A percentile compares a stretch with the other conserved stretches of the same genome.
Conservation (phyloP, 2,113 vertebrate species). For the Coturnix japonica region DNA sequence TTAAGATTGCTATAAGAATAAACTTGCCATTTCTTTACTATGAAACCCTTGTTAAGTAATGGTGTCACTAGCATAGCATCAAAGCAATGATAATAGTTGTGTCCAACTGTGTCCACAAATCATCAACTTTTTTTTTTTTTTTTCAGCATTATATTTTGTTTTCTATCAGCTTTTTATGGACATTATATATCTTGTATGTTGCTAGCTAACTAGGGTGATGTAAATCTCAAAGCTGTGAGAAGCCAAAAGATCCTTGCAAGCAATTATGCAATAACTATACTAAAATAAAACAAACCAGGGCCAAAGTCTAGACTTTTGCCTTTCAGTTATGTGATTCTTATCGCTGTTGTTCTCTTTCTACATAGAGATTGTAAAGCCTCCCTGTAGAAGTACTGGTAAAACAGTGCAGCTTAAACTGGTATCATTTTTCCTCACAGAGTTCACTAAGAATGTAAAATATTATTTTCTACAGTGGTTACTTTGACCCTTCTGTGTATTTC, state of each 20-base stretch:
- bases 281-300: slow-evolving; percentile 24
- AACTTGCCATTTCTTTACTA: not conserved
- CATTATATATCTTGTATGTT: not conserved
- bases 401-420: not conserved
- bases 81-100: not conserved
- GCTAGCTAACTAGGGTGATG: not conserved
- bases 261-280: slow-evolving; percentile 7
- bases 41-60: not conserved
- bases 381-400: not conserved
- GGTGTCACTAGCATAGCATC: not conserved
- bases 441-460: not conserved
- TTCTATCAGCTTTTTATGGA: not conserved
- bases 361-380: not conserved
- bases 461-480: not conserved
- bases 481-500: not conserved
- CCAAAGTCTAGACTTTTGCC: slow-evolving; percentile 23
- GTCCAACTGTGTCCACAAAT: not conserved
- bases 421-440: not conserved
- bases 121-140: not conserved
- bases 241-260: not conserved
- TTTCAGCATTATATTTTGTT: not conserved
- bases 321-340: slow-evolving; percentile 28
- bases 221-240: slow-evolving; percentile 19
- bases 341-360: not conserved
- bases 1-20: not conserved